Evolutionary conservation across 2,888 invertebrate species (phyloP).

Genomic region (Cryptosula pallasiana): DNA sequence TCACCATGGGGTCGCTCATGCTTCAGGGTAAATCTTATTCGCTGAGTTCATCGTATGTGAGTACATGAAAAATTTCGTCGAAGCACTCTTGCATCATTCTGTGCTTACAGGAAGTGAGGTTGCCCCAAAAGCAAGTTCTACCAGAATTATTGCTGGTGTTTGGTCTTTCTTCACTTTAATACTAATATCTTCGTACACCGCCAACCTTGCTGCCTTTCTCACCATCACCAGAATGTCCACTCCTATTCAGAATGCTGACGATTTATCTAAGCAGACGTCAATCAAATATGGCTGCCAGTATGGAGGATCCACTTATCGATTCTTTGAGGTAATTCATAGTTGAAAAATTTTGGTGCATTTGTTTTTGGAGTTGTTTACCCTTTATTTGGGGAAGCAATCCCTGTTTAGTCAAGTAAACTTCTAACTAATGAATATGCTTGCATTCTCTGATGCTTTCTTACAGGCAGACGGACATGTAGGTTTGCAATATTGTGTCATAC

Average conservation of each 20-base stretch:
- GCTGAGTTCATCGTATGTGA: no score
- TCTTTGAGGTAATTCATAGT: slow-evolving; percentile 74
- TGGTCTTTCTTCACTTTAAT: slow-evolving; percentile 99
- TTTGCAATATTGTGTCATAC: no score
- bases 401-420: no score
- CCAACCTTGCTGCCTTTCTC: slow-evolving; percentile 87
- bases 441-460: not conserved
- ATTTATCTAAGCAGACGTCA: slow-evolving; percentile 70
- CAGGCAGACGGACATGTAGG: slow-evolving; percentile 20
- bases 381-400: no score
- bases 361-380: no score
- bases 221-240: slow-evolving; percentile 96
- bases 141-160: slow-evolving; percentile 91
- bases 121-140: slow-evolving; percentile 68
- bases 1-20: slow-evolving; percentile 91
- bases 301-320: slow-evolving; percentile 93
- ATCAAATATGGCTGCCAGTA: slow-evolving; percentile 71
- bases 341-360: no score
- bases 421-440: no score
- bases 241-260: slow-evolving; percentile 86
- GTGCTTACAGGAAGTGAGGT: slow-evolving; percentile 34
- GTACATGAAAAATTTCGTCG: no score
- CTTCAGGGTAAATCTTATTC: slow-evolving; percentile 65
- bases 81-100: no score
- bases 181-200: slow-evolving; percentile 95